phyloP scores from a whole-genome alignment of 2,113 vertebrate species.

The Pogona vitticeps region DNA sequence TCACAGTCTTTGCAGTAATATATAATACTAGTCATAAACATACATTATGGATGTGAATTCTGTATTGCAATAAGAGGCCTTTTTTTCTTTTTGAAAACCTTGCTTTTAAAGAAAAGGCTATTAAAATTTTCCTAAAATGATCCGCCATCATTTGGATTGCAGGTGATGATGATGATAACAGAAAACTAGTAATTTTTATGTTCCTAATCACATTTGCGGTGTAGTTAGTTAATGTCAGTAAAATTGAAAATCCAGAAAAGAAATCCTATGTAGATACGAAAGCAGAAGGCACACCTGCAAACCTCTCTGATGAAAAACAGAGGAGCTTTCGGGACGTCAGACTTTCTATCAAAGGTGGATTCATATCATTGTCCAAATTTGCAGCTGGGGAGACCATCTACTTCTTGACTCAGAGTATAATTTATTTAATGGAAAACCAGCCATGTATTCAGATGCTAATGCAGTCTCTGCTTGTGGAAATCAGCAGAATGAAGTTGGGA shows the following conservation, averaged over 20 bases:
- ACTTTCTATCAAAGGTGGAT: not conserved
- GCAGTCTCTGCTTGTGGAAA: not conserved
- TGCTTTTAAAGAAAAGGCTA: no score
- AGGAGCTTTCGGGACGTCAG: not conserved
- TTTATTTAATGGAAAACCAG: not conserved
- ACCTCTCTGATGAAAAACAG: not conserved
- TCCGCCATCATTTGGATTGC: no score
- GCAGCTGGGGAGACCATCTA: not conserved
- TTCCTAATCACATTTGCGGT: not conserved
- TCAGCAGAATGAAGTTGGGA: not conserved
- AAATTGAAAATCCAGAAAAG: not conserved
- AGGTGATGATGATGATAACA: not conserved
- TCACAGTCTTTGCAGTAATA: not conserved
- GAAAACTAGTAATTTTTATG: not conserved
- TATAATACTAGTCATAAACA: not conserved
- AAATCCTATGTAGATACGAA: not conserved
- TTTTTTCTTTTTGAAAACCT: no score
- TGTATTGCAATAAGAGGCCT: not conserved
- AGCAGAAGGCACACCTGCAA: not conserved
- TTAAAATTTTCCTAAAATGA: no score
- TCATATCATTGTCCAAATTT: not conserved
- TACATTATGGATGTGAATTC: not conserved
- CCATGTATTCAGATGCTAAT: constrained; percentile 1
- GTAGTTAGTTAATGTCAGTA: not conserved
- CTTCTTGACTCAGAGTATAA: not conserved